Base-by-base conservation (phyloP, 2,113 vertebrate species). In the Brachypteracias leptosomus region DNA sequence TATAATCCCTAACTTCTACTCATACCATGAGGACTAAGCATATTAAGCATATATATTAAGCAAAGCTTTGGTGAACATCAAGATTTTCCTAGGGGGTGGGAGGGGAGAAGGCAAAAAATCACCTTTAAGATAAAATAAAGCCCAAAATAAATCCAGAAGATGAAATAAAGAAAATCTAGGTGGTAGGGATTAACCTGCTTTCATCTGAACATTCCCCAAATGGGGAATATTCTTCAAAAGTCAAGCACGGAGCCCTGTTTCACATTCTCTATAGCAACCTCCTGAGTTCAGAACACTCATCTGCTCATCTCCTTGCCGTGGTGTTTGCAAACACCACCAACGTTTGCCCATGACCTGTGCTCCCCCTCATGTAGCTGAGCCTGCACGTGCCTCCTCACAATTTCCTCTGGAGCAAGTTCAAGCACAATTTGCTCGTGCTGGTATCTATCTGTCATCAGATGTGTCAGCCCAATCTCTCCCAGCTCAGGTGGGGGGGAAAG, bases 331-430 rank as follows among this genome's bases (percentile, higher is more conserved):
- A 85, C 15, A 67, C 84, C 91, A 93, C 71, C 85, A 93, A 81
- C 57, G 49, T 75, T 70, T 91, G 63, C 36, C 79, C 89, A 9
- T 55, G 92, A 80, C 74, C 89, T 44, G 74, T 35, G 79, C 73
- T 70, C 67, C 80, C 87, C 78, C 87, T 33, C 29, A 24, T 1
- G 17, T 92, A 91, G 87, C 83, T n/a, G 9, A 85, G 89, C 68
- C 85, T 17, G 49, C 7, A 5, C 36, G 3, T 3, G 8, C 76
- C 90, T 35, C 35, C 6, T 15, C 77, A 66, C 76, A 62, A 52
- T 97, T 95, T 92, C 36, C 91, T 95, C 87, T 70, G 67, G 67
- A 97, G 88, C 14, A 40, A 86, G 80, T 89, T 91, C 94, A 89
- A 95, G 96, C 78, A 29, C 67, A 68, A 3, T 92, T 94, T 96